Evolutionary conservation across 2,113 vertebrate genomes (phyloP).

Genomic region (Andinoacara biseriatus): DNA sequence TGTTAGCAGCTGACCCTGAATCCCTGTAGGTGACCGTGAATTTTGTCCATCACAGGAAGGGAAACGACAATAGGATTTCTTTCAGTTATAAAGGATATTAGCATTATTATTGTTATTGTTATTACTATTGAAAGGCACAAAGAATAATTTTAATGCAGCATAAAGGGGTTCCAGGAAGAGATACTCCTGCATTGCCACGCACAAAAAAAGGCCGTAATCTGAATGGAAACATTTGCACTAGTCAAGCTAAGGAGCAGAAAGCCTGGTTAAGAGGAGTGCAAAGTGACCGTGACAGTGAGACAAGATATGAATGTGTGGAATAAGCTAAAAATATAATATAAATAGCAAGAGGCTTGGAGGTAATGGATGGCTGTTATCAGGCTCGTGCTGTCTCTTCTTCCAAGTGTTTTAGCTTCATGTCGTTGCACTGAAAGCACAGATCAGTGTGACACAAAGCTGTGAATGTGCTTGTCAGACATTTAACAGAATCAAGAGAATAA

Average conservation of each 20-base stretch:
- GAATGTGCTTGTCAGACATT: background rate
- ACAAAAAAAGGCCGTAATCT: background rate
- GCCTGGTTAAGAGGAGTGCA: conserved; percentile 14
- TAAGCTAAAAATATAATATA: conserved; percentile 8
- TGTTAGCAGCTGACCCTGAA: conserved; percentile 22
- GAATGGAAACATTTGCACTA: conserved; percentile 2
- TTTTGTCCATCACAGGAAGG: conserved; percentile 7
- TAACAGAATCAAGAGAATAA: background rate
- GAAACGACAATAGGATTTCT: background rate
- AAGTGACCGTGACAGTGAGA: conserved; percentile 39
- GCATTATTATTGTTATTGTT: conserved; percentile 17
- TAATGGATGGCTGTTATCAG: background rate
- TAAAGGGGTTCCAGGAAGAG: background rate
- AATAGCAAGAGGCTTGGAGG: background rate
- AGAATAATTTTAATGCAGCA: background rate
- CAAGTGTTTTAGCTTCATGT: background rate
- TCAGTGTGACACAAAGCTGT: background rate
- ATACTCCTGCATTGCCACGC: background rate
- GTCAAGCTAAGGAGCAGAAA: conserved; percentile 27
- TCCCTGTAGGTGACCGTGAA: background rate
- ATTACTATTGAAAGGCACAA: conserved; percentile 28
- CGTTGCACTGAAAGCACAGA: background rate
- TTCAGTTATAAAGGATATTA: background rate
- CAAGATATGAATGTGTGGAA: conserved; percentile 19
- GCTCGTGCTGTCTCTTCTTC: background rate